phyloP scores from a whole-genome alignment of 2,797 vertebrate species.

The Dryobates pubescens region DNA sequence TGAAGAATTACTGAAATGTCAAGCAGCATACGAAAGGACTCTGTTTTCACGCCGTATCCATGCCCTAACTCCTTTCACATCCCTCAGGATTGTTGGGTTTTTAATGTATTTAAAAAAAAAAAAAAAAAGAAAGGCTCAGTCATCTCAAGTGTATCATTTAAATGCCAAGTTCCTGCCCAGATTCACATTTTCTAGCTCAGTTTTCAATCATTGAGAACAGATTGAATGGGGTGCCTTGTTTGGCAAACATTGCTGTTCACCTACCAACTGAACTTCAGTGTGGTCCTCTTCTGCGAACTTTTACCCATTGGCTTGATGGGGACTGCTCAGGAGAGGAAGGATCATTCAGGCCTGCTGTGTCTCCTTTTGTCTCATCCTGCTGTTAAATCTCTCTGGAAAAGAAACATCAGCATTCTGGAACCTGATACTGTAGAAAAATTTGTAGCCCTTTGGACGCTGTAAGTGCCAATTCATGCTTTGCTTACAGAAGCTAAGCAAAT shows the following conservation, averaged over 20 bases:
- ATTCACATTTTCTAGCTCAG: not conserved
- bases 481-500: not conserved
- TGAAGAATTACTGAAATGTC: constrained; percentile 21
- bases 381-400: constrained; percentile 18
- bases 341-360: not conserved
- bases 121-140: not conserved
- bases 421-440: not conserved
- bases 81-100: constrained; percentile 1
- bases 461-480: not conserved
- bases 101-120: not conserved
- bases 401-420: not conserved
- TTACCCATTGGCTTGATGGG: not conserved
- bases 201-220: not conserved
- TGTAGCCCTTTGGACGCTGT: not conserved
- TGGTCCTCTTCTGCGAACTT: not conserved
- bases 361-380: constrained; percentile 13
- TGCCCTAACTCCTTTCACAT: not conserved
- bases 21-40: constrained; percentile 14
- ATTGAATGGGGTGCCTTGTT: not conserved
- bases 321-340: constrained; percentile 8
- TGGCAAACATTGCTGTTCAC: not conserved
- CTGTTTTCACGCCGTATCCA: not conserved
- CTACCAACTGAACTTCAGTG: not conserved
- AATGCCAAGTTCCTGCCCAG: constrained; percentile 21
- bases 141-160: not conserved